Percentiles rank a stretch among this genome's conserved stretches.
phyloP scores from a whole-genome alignment of 2,888 invertebrate genomes.

The Isoperla grammatica region DNA sequence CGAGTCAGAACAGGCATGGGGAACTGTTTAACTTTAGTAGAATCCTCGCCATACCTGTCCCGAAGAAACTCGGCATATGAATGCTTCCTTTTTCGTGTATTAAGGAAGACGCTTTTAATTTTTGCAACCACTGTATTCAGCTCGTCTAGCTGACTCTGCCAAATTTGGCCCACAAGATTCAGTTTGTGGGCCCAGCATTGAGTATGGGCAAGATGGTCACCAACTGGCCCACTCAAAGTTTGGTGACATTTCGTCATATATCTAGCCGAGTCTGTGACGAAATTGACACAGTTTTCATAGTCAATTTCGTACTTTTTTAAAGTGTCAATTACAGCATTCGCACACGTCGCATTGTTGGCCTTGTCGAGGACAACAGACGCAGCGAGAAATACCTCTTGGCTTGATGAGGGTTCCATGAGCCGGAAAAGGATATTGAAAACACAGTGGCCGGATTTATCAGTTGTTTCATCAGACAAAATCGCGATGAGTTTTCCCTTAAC shows the following conservation, averaged over 20 bases:
- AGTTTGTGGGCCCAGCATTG: conserved; percentile 25
- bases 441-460: conserved; percentile 19
- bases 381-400: neutral
- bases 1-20: conserved; percentile 22
- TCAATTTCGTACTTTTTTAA: conserved; percentile 15
- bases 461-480: conserved; percentile 20
- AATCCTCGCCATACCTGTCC: neutral
- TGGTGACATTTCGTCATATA: conserved; percentile 16
- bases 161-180: conserved; percentile 11
- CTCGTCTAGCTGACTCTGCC: conserved; percentile 14
- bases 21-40: conserved; percentile 20
- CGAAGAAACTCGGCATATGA: conserved; percentile 1
- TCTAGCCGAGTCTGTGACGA: conserved; percentile 20
- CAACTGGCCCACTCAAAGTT: neutral
- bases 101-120: conserved; percentile 21
- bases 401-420: conserved; percentile 11
- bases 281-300: conserved; percentile 5
- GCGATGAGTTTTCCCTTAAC: conserved; percentile 2
- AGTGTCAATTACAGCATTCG: conserved; percentile 9
- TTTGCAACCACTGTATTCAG: conserved; percentile 16
- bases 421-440: conserved; percentile 20
- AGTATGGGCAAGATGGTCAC: conserved; percentile 5
- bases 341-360: conserved; percentile 9
- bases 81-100: conserved; percentile 20
- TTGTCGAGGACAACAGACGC: conserved; percentile 13